phyloP scores from a whole-genome alignment of 2,113 vertebrate genomes.

The Notiomystis cincta region DNA sequence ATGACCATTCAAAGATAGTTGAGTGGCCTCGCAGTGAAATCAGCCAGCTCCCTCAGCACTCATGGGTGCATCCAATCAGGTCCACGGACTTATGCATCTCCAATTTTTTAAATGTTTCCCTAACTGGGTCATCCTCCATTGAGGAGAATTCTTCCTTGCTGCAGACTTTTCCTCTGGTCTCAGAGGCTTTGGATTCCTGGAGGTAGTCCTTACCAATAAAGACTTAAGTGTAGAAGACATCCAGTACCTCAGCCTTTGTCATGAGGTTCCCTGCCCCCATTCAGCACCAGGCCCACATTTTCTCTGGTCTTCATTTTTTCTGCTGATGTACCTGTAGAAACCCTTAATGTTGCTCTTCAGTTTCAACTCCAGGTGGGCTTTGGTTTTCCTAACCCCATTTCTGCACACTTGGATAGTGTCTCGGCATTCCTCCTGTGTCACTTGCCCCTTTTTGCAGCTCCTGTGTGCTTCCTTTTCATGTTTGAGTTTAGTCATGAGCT shows the following conservation, averaged over 20 bases:
- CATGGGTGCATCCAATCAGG: not conserved
- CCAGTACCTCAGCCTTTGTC: not conserved
- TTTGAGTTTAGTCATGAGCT: not conserved
- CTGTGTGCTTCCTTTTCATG: not conserved
- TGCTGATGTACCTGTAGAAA: not conserved
- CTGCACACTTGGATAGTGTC: not conserved
- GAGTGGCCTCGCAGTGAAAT: not conserved
- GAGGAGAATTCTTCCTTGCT: not conserved
- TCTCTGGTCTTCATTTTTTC: not conserved
- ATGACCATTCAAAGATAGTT: not conserved
- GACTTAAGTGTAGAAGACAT: not conserved
- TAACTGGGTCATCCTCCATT: not conserved
- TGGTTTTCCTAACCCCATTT: not conserved
- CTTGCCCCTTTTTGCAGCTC: not conserved
- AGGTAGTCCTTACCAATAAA: not conserved
- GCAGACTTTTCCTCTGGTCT: not conserved
- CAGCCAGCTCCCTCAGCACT: not conserved
- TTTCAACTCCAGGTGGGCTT: not conserved
- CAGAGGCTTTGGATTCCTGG: not conserved
- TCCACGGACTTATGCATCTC: not conserved
- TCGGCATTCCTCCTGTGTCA: not conserved
- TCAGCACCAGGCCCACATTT: not conserved
- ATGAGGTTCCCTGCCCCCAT: not conserved
- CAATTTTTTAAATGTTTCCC: not conserved
- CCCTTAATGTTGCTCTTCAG: not conserved